Conservation (phyloP, 1,140 invertebrate genomes). For the Archegozetes longisetosus region DNA sequence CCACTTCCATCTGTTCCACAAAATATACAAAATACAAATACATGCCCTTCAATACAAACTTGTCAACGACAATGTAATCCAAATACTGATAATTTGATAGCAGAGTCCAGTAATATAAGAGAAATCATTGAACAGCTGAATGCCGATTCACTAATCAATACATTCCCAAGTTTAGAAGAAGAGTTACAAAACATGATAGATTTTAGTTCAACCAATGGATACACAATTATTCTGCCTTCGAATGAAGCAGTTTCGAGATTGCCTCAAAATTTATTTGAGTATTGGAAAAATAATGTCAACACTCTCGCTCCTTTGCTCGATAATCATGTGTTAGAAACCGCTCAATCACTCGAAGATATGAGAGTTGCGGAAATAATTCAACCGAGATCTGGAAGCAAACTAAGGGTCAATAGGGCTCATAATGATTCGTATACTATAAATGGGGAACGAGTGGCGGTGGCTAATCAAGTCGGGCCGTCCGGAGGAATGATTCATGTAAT, state of each 20-base stretch:
- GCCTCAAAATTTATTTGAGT: slow-evolving; percentile 18
- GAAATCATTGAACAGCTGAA: slow-evolving; percentile 9
- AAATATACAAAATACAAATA: no score
- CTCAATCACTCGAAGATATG: slow-evolving; percentile 16
- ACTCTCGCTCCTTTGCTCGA: slow-evolving; percentile 14
- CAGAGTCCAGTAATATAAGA: background rate
- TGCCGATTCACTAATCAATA: slow-evolving; percentile 12
- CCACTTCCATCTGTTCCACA: no score
- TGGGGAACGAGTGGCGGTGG: slow-evolving; percentile 21
- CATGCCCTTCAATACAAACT: background rate
- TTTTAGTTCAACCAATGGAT: slow-evolving; percentile 10
- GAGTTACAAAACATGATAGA: slow-evolving; percentile 12
- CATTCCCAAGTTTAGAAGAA: background rate
- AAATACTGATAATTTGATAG: background rate
- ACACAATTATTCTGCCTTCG: slow-evolving; percentile 22
- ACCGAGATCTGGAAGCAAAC: slow-evolving; percentile 5
- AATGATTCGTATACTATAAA: slow-evolving; percentile 22
- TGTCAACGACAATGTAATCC: background rate
- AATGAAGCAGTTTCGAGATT: slow-evolving; percentile 21
- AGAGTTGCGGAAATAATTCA: slow-evolving; percentile 4
- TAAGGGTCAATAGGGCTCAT: slow-evolving; percentile 15
- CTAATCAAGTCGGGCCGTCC: slow-evolving; percentile 20
- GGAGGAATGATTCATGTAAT: slow-evolving; percentile 23
- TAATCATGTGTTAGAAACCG: slow-evolving; percentile 19
- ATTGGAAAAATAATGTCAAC: slow-evolving; percentile 17